These are phyloP conservation scores for Microplitis manilae DNA, from an alignment of 2,888 invertebrate genomes.

Conservation along the genomic window DNA sequence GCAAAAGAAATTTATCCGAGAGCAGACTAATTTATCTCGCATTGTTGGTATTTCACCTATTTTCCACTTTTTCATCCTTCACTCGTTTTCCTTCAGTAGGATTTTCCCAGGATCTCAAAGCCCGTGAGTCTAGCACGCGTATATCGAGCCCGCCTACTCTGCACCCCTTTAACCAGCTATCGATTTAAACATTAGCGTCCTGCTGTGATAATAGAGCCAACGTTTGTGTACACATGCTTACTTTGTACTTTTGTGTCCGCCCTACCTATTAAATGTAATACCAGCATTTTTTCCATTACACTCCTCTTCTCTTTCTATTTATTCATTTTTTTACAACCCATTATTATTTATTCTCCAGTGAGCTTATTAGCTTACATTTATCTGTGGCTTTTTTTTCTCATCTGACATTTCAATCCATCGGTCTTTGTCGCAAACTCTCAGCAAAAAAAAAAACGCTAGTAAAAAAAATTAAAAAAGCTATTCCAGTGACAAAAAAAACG, in stretches of 20 bases:
- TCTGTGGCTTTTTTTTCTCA: constrained; percentile 18
- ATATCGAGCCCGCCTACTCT: constrained; percentile 26
- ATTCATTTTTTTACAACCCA: constrained; percentile 18
- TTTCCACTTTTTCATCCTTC: constrained; percentile 3
- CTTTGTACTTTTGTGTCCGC: constrained; percentile 43
- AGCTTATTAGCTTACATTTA: constrained; percentile 1
- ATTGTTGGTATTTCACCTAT: not conserved
- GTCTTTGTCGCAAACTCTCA: not conserved
- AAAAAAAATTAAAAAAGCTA: not conserved
- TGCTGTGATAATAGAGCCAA: constrained; percentile 54
- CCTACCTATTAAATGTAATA: constrained; percentile 21
- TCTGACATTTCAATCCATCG: constrained; percentile 12
- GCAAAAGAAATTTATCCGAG: not conserved
- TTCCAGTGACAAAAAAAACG: not conserved
- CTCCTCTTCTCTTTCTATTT: not conserved
- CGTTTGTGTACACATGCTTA: constrained; percentile 50
- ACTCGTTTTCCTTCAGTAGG: not conserved
- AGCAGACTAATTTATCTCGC: not conserved
- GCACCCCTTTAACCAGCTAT: constrained; percentile 49
- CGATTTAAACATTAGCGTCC: constrained; percentile 64
- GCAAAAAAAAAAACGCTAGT: not conserved
- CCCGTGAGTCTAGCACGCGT: constrained; percentile 1
- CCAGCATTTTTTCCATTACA: not conserved
- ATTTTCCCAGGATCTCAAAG: not conserved
- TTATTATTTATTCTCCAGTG: constrained; percentile 29